Evolutionary conservation across 2,797 vertebrate species (phyloP).

Genomic region (Myiotriccus ornatus): DNA sequence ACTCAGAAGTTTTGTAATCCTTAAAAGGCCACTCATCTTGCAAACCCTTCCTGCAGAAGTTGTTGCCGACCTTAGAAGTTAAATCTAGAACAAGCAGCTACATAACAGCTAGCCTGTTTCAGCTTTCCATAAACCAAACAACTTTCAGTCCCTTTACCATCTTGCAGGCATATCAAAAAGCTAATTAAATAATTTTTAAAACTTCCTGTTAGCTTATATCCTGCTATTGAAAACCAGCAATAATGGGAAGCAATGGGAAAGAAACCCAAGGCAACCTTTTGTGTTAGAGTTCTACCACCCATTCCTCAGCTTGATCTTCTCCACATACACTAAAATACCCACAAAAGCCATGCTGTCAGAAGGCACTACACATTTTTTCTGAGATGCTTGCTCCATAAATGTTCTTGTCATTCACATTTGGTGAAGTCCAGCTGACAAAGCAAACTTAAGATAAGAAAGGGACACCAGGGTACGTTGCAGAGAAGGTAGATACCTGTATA

Average conservation of each 20-base stretch:
- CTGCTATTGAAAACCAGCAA: slow-evolving; percentile 13
- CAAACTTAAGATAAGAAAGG: background rate
- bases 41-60: background rate
- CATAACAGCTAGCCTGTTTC: background rate
- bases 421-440: background rate
- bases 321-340: accelerated
- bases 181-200: background rate
- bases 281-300: background rate
- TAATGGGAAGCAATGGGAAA: background rate
- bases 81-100: background rate
- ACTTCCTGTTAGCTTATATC: slow-evolving; percentile 14
- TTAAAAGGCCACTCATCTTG: background rate
- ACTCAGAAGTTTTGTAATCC: background rate
- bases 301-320: background rate
- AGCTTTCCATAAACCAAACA: background rate
- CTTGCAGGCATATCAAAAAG: background rate
- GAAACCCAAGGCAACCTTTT: background rate
- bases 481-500: background rate
- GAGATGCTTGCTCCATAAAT: background rate
- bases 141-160: background rate
- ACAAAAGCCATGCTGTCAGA: background rate
- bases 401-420: background rate
- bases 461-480: background rate
- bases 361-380: background rate
- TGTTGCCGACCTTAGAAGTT: background rate